Evolutionary conservation across 2,888 invertebrate genomes (phyloP), one percentile per base, ranked within the genome.

Genomic region (Chrysomela aeneicollis): DNA sequence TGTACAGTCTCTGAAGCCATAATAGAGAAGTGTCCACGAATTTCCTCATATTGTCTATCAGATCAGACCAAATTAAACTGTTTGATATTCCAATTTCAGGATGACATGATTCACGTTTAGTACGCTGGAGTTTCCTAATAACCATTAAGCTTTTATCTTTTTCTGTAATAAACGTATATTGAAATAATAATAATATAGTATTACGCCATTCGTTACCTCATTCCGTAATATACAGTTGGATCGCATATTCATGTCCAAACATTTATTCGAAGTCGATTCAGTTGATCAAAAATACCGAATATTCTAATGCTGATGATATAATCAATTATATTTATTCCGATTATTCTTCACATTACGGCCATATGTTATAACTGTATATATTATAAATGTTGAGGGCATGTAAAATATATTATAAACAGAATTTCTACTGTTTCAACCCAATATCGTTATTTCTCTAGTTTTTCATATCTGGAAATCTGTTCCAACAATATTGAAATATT

Each of bases 131-230:
- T 42, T 42, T 6, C 35, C 35, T 6, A 10, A 35, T 35, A 15
- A 42, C 42, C 15, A 42, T 42, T 1, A 15, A 42, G 15, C 3
- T 4, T n/a, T 42, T 42, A 42, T 15, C 42, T 12, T 42, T 15
- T 42, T 42, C 42, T 42, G 42, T 15, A 42, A 42, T 42, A 42
- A 42, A 42, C 42, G 42, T 42, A 10, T 42, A 42, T 42, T 15
- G 12, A 42, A 42, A 42, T 42, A 42, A 42, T 42, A 42, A 42
- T n/a, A 42, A 42, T 15, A 5, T 26, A 3, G 4, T 15, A 6
- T 35, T 35, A 35, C n/a, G 42, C 42, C 42, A 42, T 15, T 42
- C 42, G 15, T 42, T 42, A 42, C 15, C n/a, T 3, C 12, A 15
- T 15, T 35, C 32, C 10, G 10, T 35, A 6, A 35, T n/a, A 15